Evolutionary conservation across 2,888 invertebrate species (phyloP).

Genomic region (Rosalia funebris): DNA sequence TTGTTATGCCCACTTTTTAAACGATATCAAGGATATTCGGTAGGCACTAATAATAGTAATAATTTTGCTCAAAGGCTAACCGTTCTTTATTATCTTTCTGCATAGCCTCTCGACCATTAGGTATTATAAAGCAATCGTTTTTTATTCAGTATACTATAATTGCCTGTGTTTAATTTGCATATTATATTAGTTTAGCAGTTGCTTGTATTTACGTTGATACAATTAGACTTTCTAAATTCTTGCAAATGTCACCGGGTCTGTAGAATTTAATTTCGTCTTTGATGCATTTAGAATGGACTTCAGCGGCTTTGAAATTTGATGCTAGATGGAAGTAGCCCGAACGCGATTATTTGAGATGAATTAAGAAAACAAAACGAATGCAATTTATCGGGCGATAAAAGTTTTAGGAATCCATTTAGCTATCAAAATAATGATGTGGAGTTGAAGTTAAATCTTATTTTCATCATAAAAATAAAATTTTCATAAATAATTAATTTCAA

Average conservation of each 20-base stretch:
- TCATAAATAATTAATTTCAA: no score
- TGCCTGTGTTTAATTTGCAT: slow-evolving; percentile 13
- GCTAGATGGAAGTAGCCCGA: no score
- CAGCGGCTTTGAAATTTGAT: not conserved
- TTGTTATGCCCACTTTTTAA: slow-evolving; percentile 3
- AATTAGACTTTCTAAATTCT: slow-evolving; percentile 23
- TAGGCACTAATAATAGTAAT: not conserved
- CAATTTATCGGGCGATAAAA: no score
- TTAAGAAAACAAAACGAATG: no score
- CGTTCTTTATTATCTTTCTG: not conserved
- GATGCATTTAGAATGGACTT: not conserved
- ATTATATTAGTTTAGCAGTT: slow-evolving; percentile 8
- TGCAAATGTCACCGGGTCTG: slow-evolving; percentile 7
- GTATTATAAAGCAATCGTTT: slow-evolving; percentile 6
- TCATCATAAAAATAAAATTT: no score
- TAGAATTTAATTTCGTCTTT: not conserved
- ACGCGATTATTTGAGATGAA: no score
- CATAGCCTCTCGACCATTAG: slow-evolving; percentile 4
- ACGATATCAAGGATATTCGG: slow-evolving; percentile 12
- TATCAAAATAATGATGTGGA: no score
- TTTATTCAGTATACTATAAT: slow-evolving; percentile 11
- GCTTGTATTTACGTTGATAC: slow-evolving; percentile 2
- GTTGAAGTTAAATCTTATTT: no score
- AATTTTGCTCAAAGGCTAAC: not conserved
- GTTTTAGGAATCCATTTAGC: no score